These are phyloP conservation scores for Austrofundulus limnaeus DNA, from an alignment of 2,113 vertebrate genomes.

Conservation along the genomic window DNA sequence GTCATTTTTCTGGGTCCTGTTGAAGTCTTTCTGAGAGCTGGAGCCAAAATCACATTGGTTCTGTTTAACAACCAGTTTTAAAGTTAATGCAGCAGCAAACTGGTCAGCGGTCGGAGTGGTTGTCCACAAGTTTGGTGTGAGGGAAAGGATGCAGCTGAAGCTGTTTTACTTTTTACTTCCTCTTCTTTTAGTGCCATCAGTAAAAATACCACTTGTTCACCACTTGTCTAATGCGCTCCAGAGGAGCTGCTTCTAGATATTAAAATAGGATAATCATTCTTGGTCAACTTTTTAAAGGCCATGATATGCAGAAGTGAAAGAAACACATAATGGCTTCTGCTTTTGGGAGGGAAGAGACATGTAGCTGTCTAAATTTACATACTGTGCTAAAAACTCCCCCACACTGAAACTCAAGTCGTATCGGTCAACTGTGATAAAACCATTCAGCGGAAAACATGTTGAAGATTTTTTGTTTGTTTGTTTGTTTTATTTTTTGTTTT, in stretches of 20 bases:
- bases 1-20: slow-evolving; percentile 29
- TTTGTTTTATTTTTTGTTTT: too few relatives aligned
- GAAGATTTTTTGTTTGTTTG: too few relatives aligned
- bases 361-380: not conserved
- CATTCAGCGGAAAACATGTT: not conserved
- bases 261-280: not conserved
- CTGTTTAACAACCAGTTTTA: rapidly evolving
- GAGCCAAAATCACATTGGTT: not conserved
- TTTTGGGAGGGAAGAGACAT: slow-evolving; percentile 12
- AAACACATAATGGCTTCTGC: slow-evolving; percentile 23
- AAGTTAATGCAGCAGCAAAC: not conserved
- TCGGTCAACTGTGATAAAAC: not conserved
- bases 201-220: not conserved
- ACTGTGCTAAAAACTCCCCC: not conserved
- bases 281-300: not conserved
- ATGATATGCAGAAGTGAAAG: slow-evolving; percentile 38
- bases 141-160: not conserved
- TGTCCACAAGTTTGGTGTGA: not conserved
- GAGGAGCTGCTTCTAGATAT: not conserved
- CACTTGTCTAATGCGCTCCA: not conserved
- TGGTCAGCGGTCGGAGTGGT: not conserved
- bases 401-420: not conserved
- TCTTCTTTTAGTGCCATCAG: not conserved
- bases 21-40: not conserved
- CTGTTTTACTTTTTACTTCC: not conserved